These are phyloP conservation scores for Sebastes umbrosus DNA, from an alignment of 2,797 vertebrate genomes.

Conservation along the genomic window DNA sequence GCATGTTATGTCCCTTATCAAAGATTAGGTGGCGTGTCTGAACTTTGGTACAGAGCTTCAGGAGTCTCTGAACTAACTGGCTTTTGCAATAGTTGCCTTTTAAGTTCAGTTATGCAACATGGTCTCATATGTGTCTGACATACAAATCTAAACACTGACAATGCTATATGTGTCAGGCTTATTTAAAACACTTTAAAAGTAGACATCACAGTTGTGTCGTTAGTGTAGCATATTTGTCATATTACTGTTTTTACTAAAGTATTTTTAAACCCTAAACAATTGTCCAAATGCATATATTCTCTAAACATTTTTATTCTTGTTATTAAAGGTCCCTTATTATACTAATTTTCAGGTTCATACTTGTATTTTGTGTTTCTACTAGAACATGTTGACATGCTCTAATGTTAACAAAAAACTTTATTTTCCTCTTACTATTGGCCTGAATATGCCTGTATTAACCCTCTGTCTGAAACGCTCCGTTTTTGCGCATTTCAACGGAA, in stretches of 20 bases:
- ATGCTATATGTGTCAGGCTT: not conserved
- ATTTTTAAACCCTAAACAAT: not conserved
- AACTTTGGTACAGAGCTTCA: slow-evolving; percentile 71
- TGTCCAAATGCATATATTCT: not conserved
- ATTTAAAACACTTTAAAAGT: not conserved
- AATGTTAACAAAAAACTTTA: too few relatives aligned
- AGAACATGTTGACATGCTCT: too few relatives aligned
- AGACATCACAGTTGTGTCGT: not conserved
- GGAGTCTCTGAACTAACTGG: slow-evolving; percentile 45
- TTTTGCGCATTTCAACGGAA: too few relatives aligned
- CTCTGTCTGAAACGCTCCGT: too few relatives aligned
- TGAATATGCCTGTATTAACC: too few relatives aligned
- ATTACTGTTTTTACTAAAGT: not conserved
- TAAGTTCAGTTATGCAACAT: slow-evolving; percentile 59
- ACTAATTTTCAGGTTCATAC: too few relatives aligned
- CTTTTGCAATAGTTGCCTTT: slow-evolving; percentile 60
- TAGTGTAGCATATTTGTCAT: not conserved
- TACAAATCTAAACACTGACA: slow-evolving; percentile 5
- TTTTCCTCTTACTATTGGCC: rapidly evolving
- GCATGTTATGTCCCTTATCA: slow-evolving; percentile 43
- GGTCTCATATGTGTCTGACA: slow-evolving; percentile 49
- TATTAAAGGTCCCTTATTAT: not conserved
- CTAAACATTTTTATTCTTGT: not conserved
- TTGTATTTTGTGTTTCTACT: too few relatives aligned
- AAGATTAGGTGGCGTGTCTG: slow-evolving; percentile 38